These are phyloP conservation scores for Tragelaphus imberbis DNA, from an alignment of 2,113 vertebrate genomes.

Conservation along the genomic window DNA sequence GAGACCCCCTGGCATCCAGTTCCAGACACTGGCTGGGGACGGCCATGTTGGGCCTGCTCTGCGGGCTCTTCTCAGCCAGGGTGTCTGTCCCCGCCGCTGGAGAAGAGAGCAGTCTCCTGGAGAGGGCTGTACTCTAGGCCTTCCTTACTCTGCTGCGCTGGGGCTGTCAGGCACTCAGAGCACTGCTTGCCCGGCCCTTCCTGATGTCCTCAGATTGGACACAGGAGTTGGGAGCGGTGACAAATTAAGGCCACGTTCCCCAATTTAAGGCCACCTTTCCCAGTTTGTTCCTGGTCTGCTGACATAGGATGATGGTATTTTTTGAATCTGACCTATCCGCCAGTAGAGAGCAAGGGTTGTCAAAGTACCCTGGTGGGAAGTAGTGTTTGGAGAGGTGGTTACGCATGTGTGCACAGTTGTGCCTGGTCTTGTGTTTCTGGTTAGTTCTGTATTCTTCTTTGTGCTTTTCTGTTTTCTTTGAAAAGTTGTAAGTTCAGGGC, in stretches of 20 bases:
- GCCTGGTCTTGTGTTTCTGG: background rate
- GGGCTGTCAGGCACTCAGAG: background rate
- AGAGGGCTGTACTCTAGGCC: background rate
- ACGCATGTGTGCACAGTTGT: rapidly evolving
- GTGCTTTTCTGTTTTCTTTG: background rate
- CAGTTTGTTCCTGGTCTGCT: background rate
- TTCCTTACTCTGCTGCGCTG: rapidly evolving
- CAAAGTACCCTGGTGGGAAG: background rate
- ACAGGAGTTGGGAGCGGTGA: background rate
- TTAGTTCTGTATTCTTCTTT: background rate
- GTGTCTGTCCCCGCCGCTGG: rapidly evolving
- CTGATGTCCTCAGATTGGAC: background rate
- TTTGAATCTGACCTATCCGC: rapidly evolving
- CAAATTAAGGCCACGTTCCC: background rate
- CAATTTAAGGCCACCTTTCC: background rate
- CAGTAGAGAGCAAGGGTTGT: background rate
- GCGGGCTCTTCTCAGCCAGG: rapidly evolving
- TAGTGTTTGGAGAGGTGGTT: background rate
- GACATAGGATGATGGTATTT: rapidly evolving
- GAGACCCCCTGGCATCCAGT: background rate
- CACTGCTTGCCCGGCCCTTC: background rate
- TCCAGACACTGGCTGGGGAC: background rate
- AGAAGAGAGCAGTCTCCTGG: background rate
- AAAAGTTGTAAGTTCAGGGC: background rate
- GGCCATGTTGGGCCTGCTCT: rapidly evolving